Conservation (phyloP, 2,797 vertebrate genomes). For the Eulemur coronatus region DNA sequence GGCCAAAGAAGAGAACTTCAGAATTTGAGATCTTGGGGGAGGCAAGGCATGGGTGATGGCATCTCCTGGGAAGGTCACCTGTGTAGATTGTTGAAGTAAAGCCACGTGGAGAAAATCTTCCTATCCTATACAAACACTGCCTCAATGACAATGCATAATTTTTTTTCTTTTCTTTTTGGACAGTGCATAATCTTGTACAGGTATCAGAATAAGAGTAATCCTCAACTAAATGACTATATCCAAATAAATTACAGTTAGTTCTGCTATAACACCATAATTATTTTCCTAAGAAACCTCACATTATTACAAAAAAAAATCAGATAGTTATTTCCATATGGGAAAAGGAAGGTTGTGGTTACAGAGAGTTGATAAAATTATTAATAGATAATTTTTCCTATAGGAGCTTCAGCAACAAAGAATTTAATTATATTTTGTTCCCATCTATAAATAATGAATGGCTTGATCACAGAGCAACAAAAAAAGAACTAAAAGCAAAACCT, state of each 20-base stretch:
- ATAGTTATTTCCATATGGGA: background rate
- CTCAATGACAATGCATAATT: background rate
- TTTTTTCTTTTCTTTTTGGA: background rate
- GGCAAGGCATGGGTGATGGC: background rate
- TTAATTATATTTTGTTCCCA: constrained; percentile 32
- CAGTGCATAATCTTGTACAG: background rate
- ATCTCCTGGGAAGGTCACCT: background rate
- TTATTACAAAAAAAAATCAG: background rate
- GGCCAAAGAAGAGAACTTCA: background rate
- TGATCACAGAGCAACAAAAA: background rate
- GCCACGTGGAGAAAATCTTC: background rate
- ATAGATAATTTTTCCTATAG: background rate
- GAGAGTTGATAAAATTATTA: background rate
- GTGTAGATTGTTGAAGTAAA: background rate
- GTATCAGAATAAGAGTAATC: background rate
- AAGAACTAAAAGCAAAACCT: background rate
- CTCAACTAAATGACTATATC: background rate
- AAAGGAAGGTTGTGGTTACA: background rate
- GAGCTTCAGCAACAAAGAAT: background rate
- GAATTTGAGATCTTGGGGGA: background rate
- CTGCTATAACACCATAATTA: background rate
- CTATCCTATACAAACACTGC: background rate
- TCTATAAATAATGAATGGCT: constrained; percentile 5
- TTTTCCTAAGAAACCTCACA: background rate
- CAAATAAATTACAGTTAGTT: background rate